Evolutionary conservation across 2,797 vertebrate genomes (phyloP).

Genomic region (Peromyscus aztecus): DNA sequence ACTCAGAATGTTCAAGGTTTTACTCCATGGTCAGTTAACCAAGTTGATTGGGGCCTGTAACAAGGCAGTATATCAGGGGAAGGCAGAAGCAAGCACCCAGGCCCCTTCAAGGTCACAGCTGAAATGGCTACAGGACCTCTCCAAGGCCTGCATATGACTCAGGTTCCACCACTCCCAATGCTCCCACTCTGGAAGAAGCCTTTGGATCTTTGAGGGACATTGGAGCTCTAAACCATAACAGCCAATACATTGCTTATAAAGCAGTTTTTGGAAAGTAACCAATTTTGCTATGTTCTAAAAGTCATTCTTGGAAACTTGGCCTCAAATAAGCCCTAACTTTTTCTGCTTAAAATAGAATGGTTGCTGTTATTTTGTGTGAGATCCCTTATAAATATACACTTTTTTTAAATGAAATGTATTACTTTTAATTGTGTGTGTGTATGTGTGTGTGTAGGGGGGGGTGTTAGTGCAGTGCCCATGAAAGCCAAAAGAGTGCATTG

Average conservation of each 20-base stretch:
- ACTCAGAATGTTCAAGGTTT: neutral
- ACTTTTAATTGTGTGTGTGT: neutral
- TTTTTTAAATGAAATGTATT: no score
- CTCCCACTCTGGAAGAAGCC: neutral
- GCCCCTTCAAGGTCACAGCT: neutral
- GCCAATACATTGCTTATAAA: neutral
- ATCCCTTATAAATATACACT: neutral
- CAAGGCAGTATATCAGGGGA: neutral
- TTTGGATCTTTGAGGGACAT: neutral
- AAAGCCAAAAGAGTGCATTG: neutral
- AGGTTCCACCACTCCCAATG: neutral
- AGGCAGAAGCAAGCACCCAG: neutral
- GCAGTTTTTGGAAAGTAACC: neutral
- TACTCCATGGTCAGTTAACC: neutral
- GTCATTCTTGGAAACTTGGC: constrained; percentile 38
- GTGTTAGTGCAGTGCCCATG: neutral
- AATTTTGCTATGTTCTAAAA: constrained; percentile 22
- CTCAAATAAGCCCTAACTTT: constrained; percentile 36
- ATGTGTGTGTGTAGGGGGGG: neutral
- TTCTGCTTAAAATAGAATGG: constrained; percentile 56
- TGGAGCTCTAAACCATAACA: neutral
- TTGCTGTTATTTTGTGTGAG: constrained; percentile 29
- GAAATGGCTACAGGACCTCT: neutral
- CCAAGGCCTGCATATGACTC: neutral
- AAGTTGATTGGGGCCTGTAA: neutral